Conservation (phyloP, 2,113 vertebrate species). For the Sander vitreus region DNA sequence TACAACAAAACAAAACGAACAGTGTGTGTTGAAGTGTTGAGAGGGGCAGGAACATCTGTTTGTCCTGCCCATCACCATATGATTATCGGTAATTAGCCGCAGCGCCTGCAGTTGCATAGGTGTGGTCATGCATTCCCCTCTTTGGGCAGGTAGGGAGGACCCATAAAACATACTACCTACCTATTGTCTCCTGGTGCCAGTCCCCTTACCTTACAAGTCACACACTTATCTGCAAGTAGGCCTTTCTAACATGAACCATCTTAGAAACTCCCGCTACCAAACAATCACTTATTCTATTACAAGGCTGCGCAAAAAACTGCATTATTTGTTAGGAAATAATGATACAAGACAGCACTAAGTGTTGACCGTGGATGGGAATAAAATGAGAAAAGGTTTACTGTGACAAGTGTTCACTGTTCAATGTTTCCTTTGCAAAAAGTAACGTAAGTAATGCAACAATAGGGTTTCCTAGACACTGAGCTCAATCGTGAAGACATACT, state of each 20-base stretch:
- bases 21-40: slow-evolving; percentile 1
- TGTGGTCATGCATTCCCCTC: slow-evolving; percentile 65
- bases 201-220: slow-evolving; percentile 27
- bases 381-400: slow-evolving; percentile 5
- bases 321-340: slow-evolving; percentile 8
- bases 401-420: slow-evolving; percentile 20
- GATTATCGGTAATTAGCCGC: slow-evolving; percentile 80
- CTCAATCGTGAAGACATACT: slow-evolving; percentile 45
- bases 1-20: slow-evolving; percentile 2
- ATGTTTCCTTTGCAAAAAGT: slow-evolving; percentile 35
- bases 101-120: slow-evolving; percentile 68
- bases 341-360: neutral
- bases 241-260: slow-evolving; percentile 19
- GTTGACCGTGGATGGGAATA: neutral
- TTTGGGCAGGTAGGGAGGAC: slow-evolving; percentile 58
- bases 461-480: slow-evolving; percentile 30
- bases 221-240: slow-evolving; percentile 3
- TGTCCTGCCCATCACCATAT: slow-evolving; percentile 74
- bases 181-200: slow-evolving; percentile 7
- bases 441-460: slow-evolving; percentile 47
- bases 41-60: slow-evolving; percentile 80
- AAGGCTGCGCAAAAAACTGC: neutral
- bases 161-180: slow-evolving; percentile 53
- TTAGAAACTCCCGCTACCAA: slow-evolving; percentile 9
- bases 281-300: neutral